Conservation (phyloP, 37 sponge, comb jelly and placozoan genomes). For the Cliona cf. orientalis region DNA sequence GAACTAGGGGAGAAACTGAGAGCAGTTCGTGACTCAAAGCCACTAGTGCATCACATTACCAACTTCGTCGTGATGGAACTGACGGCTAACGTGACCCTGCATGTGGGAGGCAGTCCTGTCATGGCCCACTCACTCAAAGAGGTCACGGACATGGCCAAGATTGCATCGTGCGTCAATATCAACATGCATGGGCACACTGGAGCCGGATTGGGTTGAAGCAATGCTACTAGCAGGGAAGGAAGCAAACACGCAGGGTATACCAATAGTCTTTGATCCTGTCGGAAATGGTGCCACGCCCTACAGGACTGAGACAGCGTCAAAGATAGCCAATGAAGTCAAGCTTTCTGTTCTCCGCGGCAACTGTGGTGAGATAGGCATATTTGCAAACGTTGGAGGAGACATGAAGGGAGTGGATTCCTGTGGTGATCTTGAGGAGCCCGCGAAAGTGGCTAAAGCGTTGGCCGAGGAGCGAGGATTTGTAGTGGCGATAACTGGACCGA, state of each 20-base stretch:
- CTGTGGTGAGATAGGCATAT: conserved; percentile 14
- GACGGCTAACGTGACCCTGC: conserved; percentile 15
- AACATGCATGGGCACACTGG: conserved; percentile 30
- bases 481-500: conserved; percentile 13
- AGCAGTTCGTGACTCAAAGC: background rate
- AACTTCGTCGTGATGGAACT: conserved; percentile 15
- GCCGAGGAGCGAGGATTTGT: conserved; percentile 8
- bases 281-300: conserved; percentile 23
- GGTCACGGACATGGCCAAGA: conserved; percentile 12
- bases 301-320: conserved; percentile 7
- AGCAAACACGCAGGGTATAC: conserved; percentile 10
- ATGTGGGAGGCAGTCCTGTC: conserved; percentile 20
- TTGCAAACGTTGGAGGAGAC: conserved; percentile 8
- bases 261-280: conserved; percentile 19
- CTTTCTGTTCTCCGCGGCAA: conserved; percentile 19
- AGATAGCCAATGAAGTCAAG: background rate
- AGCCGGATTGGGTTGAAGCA: conserved; percentile 11
- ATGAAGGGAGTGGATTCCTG: conserved; percentile 11
- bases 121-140: conserved; percentile 20
- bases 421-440: conserved; percentile 2
- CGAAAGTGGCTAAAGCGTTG: conserved; percentile 8
- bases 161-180: conserved; percentile 16
- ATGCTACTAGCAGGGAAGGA: conserved; percentile 15
- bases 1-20: background rate
- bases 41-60: conserved; percentile 9